Percentiles rank a stretch among this genome's conserved stretches.
phyloP scores from a whole-genome alignment of 2,113 vertebrate species.

The Lycaon pictus region DNA sequence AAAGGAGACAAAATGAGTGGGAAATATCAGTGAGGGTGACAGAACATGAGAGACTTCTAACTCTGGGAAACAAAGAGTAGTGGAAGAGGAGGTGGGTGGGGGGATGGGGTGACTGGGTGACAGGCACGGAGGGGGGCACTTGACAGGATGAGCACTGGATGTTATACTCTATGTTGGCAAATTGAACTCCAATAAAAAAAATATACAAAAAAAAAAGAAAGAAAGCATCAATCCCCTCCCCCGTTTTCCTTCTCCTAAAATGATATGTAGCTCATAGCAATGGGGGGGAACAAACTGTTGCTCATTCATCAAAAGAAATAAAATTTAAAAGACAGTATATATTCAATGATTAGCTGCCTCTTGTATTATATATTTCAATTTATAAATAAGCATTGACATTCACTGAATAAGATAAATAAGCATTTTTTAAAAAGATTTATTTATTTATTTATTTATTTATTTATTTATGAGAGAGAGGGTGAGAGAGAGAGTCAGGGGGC shows the following conservation, averaged over 20 bases:
- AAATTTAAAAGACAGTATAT: slow-evolving; percentile 19
- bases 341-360: slow-evolving; percentile 32
- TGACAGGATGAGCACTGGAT: no score
- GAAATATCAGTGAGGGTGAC: no score
- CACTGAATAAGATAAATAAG: not conserved
- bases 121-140: no score
- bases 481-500: not conserved
- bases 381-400: not conserved
- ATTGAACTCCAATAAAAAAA: no score
- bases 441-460: not conserved
- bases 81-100: no score
- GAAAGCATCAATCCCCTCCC: not conserved
- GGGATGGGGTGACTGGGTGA: no score
- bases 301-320: not conserved
- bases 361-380: not conserved
- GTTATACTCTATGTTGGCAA: no score
- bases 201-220: not conserved
- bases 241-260: not conserved
- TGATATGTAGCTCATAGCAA: not conserved
- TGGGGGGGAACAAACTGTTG: not conserved
- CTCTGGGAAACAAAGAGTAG: no score
- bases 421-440: not conserved
- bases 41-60: no score
- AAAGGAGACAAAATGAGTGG: no score
- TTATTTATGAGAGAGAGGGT: no score